Base-by-base conservation (phyloP, 2,888 invertebrate genomes). In the Leuctra nigra region DNA sequence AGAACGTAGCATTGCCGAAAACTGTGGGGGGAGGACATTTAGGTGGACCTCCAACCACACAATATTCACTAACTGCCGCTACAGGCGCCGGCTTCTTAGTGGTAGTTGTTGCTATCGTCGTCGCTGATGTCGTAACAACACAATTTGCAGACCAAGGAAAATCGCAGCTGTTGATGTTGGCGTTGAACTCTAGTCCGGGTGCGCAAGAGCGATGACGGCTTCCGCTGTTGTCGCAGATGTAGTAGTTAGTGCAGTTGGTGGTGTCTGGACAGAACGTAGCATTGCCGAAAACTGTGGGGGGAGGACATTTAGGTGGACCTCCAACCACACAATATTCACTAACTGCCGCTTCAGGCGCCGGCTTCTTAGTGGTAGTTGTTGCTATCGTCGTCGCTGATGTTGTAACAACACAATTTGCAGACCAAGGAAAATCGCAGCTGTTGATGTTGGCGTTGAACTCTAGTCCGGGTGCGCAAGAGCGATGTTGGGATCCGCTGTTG, bases 221-320 rank as follows among this genome's bases (percentile, higher is more conserved):
- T 20, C 7, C 54, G 22, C 11, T 29, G 11, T 29, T 11, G 29
- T 29, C 29, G 11, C 57, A 57, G 3, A 33, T 20, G 35, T 55
- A 57, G 48, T 41, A 57, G 20, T 29, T 35, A 2, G 20, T 33
- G 24, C 57, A 56, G n/a, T 29, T 11, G 11, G 29, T 29, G 11
- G 7, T 29, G 6, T 29, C 29, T 7, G 29, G 29, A 29, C 29
- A 29, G 11, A 29, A 6, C 11, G 11, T 11, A 29, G 29, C 7
- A 29, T n/a, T n/a, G n/a, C n/a, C n/a, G n/a, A n/a, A n/a, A n/a
- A n/a, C n/a, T n/a, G n/a, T n/a, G n/a, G n/a, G n/a, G n/a, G n/a
- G n/a, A n/a, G n/a, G n/a, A n/a, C n/a, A n/a, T n/a, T n/a, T n/a
- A n/a, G n/a, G n/a, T n/a, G n/a, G n/a, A n/a, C n/a, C n/a, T n/a